A percentile compares a stretch with the other conserved stretches of the same genome.
Conservation (phyloP, 2,888 invertebrate genomes). For the Xylota sylvarum region DNA sequence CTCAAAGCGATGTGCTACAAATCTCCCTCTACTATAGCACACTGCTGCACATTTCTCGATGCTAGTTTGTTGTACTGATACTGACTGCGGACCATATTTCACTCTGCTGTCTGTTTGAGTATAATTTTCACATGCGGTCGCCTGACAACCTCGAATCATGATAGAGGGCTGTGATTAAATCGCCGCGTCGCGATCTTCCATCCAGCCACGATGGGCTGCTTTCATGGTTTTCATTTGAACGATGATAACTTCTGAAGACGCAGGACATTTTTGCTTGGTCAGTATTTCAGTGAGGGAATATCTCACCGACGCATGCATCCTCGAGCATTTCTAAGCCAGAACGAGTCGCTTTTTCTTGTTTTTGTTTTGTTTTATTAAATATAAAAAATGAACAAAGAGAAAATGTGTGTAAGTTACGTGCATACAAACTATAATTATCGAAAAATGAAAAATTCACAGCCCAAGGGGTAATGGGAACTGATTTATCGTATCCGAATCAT, state of each 20-base stretch:
- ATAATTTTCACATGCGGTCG: slow-evolving; percentile 76
- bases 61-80: slow-evolving; percentile 54
- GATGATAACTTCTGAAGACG: slow-evolving; percentile 63
- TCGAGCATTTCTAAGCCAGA: slow-evolving; percentile 62
- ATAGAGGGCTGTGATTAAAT: slow-evolving; percentile 75
- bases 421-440: slow-evolving; percentile 81
- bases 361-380: slow-evolving; percentile 61
- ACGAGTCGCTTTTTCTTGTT: slow-evolving; percentile 31
- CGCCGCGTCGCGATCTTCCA: slow-evolving; percentile 52
- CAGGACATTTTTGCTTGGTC: slow-evolving; percentile 71
- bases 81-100: slow-evolving; percentile 69
- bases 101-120: slow-evolving; percentile 76
- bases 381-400: slow-evolving; percentile 75
- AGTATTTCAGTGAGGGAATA: slow-evolving; percentile 64
- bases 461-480: slow-evolving; percentile 81
- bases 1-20: slow-evolving; percentile 52
- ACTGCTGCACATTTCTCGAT: slow-evolving; percentile 47
- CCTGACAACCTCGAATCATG: slow-evolving; percentile 76
- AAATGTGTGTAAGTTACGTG: slow-evolving; percentile 77
- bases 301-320: slow-evolving; percentile 69
- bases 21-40: slow-evolving; percentile 38
- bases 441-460: slow-evolving; percentile 81
- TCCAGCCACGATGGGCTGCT: slow-evolving; percentile 24
- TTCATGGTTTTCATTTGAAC: slow-evolving; percentile 52
- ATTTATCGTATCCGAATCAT: slow-evolving; percentile 80